Evolutionary conservation across 2,113 vertebrate genomes (phyloP).

Genomic region (Struthidea cinerea): DNA sequence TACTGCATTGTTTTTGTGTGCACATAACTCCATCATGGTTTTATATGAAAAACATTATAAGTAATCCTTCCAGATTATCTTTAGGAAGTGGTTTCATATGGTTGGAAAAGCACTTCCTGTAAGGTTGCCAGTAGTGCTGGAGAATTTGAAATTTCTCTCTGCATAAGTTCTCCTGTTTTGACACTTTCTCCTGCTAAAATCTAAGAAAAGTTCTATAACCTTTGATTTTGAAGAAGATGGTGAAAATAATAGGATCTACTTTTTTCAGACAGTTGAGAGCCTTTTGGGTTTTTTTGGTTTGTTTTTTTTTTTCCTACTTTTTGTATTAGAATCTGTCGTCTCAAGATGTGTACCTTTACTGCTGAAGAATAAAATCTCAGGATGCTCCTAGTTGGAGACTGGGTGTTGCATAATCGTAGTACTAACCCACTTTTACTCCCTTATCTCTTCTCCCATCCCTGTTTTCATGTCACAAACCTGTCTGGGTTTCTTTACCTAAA

Average conservation of each 20-base stretch:
- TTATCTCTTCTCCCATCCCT: not conserved
- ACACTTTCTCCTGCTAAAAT: not conserved
- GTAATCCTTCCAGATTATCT: not conserved
- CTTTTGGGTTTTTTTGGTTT: not conserved
- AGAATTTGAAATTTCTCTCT: not conserved
- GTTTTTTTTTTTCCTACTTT: not conserved
- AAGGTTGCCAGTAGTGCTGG: not conserved
- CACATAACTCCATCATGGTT: not conserved
- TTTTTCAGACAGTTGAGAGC: not conserved
- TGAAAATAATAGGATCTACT: not conserved
- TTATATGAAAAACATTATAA: not conserved
- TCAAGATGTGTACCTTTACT: not conserved
- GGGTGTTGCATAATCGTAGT: not conserved
- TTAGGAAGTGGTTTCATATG: not conserved
- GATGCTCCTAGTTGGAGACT: not conserved
- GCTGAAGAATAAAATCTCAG: not conserved
- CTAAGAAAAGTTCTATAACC: not conserved
- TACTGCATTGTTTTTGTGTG: not conserved
- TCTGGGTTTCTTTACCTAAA: not conserved
- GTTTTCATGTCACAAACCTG: not conserved
- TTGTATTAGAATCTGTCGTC: not conserved
- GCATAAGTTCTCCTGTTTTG: not conserved
- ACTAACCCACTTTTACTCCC: not conserved
- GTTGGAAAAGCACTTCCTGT: not conserved
- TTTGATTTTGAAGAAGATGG: not conserved